phyloP scores from a whole-genome alignment of 2,113 vertebrate genomes.

The Phalacrocorax carbo region DNA sequence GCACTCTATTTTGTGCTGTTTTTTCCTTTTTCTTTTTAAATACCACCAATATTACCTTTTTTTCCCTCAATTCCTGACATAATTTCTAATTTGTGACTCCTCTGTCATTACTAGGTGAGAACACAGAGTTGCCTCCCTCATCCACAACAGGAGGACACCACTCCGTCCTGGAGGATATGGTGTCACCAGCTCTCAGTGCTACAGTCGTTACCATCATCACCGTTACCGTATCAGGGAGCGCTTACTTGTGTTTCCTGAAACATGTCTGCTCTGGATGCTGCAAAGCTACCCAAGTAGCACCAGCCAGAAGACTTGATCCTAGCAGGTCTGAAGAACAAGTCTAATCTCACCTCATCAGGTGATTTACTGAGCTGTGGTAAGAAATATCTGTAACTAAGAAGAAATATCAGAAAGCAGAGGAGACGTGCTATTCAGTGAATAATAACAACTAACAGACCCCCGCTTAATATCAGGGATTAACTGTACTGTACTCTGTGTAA shows the following conservation, averaged over 20 bases:
- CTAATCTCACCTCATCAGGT: background rate
- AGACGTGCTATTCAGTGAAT: background rate
- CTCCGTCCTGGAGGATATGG: slow-evolving; percentile 39
- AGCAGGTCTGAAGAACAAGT: slow-evolving; percentile 75
- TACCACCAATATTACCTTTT: fast-evolving
- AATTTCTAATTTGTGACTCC: background rate
- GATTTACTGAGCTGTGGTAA: background rate
- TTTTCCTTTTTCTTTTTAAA: background rate
- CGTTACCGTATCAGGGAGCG: slow-evolving; percentile 39
- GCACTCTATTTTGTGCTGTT: fast-evolving
- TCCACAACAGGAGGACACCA: slow-evolving; percentile 23
- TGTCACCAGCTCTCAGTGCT: slow-evolving; percentile 69
- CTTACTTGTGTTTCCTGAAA: slow-evolving; percentile 78
- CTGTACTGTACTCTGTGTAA: background rate
- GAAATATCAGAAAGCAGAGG: background rate
- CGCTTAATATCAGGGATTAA: background rate
- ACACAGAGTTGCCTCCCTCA: background rate
- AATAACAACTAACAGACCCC: background rate
- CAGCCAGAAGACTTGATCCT: slow-evolving; percentile 43
- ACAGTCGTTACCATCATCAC: slow-evolving; percentile 73
- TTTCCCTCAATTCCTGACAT: background rate
- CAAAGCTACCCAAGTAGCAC: slow-evolving; percentile 64
- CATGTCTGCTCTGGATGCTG: slow-evolving; percentile 76
- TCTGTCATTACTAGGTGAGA: background rate
- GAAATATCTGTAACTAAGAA: background rate